Evolutionary conservation across 2,888 invertebrate species (phyloP), one percentile per base, ranked within the genome.

Genomic region (Anodontia alba): DNA sequence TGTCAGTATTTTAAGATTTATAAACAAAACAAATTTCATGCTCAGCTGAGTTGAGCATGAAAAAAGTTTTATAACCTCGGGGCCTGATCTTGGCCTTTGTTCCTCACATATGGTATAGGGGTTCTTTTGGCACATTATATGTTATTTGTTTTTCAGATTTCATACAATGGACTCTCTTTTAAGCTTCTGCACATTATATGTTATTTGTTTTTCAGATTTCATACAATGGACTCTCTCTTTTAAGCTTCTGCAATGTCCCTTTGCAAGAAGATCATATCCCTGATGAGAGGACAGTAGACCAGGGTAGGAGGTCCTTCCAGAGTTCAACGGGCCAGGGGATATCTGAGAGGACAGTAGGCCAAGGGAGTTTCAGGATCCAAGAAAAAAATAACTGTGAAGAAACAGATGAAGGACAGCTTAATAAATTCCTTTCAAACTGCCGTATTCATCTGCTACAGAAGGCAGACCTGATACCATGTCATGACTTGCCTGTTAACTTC

Each of bases 401-500:
- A 15, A 70, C 42, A 7, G 69, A 49, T 74, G 79, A 80, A n/a
- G 66, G 26, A 49, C 54, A 54, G n/a, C 29, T 84, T 17, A 78
- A 77, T 51, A 23, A 54, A 7, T 26, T 80, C 10, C 43, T 84
- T 29, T 81, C 84, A 10, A 73, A 20, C n/a, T 73, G 81, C 70
- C 42, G 71, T 17, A 73, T 84, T 7, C 36, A 69, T 38, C 38
- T 84, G 33, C 31, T 84, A 15, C 74, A 38, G 10, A 72, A 81
- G 1, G 33, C 33, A 23, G 81, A 84, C 38, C 46, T 84, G 23
- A 54, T 84, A 23, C 46, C 81, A 20, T 72, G 77, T 73, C 38
- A 74, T 66, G 81, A 81, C 54, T 54, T 84, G n/a, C 84, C 84
- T 8, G 75, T 77, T n/a, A 80, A 84, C 68, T 81, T 84, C 69